phyloP scores from a whole-genome alignment of 37 sponge, comb jelly and placozoan genomes.

The Beroe ovata region DNA sequence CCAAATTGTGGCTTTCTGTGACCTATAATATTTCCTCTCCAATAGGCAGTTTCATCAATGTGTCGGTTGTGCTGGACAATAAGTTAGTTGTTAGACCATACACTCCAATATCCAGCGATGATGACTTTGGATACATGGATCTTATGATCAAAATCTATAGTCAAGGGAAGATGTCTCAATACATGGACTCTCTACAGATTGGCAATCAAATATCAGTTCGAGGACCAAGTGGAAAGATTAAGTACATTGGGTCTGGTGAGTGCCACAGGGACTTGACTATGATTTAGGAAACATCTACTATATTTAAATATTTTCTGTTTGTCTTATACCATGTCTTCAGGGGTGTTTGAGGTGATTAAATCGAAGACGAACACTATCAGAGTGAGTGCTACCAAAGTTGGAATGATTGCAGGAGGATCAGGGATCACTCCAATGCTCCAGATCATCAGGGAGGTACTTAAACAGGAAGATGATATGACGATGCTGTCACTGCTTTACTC shows the following conservation, averaged over 20 bases:
- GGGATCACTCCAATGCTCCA: constrained; percentile 98
- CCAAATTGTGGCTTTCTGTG: too few relatives aligned
- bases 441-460: constrained; percentile 82
- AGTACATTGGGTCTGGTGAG: constrained; percentile 73
- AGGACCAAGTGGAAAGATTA: constrained; percentile 88
- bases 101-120: constrained; percentile 91
- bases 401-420: constrained; percentile 92
- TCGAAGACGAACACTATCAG: constrained; percentile 69
- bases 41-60: constrained; percentile 27
- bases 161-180: constrained; percentile 92
- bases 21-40: background rate
- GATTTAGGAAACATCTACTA: background rate
- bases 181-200: constrained; percentile 81
- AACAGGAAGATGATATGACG: constrained; percentile 79
- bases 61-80: constrained; percentile 77
- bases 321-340: too few relatives aligned
- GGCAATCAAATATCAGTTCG: constrained; percentile 78
- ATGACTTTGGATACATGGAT: constrained; percentile 90
- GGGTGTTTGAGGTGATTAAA: constrained; percentile 69
- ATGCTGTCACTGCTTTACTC: constrained; percentile 88
- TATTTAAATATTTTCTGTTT: background rate
- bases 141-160: constrained; percentile 86
- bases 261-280: background rate
- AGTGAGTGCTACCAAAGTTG: constrained; percentile 69
- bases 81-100: constrained; percentile 87